phyloP scores from a whole-genome alignment of 2,113 vertebrate genomes.

The Hydrochoerus hydrochaeris region DNA sequence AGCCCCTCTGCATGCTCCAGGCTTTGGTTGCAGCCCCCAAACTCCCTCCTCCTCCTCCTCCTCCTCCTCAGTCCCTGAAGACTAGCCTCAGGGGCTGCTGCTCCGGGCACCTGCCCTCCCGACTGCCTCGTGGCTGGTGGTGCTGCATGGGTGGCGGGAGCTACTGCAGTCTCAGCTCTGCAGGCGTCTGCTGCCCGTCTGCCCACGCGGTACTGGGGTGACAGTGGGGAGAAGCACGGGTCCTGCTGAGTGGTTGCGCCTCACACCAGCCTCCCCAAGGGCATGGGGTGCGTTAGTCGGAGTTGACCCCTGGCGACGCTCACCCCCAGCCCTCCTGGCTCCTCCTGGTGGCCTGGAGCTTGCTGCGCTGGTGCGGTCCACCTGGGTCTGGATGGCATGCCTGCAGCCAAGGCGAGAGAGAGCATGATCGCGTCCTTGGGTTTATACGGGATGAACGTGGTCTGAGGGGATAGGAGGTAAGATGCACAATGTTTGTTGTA shows the following conservation, averaged over 20 bases:
- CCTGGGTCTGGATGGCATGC: background rate
- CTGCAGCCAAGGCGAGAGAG: too few relatives aligned
- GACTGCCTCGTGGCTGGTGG: background rate
- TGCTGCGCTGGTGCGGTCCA: background rate
- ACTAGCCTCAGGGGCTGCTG: background rate
- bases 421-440: background rate
- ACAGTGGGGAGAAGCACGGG: background rate
- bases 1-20: background rate
- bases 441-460: background rate
- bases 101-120: too few relatives aligned
- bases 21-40: too few relatives aligned
- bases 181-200: background rate
- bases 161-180: background rate
- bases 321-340: background rate
- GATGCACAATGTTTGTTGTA: background rate
- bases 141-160: background rate
- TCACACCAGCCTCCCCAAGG: background rate
- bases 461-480: constrained; percentile 25
- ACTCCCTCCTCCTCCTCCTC: background rate
- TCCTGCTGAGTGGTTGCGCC: background rate
- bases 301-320: background rate
- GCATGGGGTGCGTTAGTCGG: background rate
- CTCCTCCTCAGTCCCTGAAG: background rate
- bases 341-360: background rate
- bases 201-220: background rate